Conservation (phyloP, 2,888 invertebrate species). For the Rhodophaea formosa region DNA sequence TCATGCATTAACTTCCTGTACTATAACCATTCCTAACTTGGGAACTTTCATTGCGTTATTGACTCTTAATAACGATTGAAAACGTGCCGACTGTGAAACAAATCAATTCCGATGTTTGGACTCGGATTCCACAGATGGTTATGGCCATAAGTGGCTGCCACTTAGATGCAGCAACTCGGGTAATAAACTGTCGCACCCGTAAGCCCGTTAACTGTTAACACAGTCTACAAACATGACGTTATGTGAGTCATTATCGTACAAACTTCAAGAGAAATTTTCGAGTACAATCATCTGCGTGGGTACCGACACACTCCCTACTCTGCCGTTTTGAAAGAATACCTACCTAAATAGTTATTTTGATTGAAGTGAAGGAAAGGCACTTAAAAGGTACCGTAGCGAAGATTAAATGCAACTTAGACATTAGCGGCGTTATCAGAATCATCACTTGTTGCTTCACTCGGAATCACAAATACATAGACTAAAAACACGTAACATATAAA, state of each 20-base stretch:
- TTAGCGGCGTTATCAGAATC: too few relatives aligned
- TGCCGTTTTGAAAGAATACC: too few relatives aligned
- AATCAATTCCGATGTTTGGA: conserved; percentile 60
- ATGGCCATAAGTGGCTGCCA: conserved; percentile 63
- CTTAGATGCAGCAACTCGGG: conserved; percentile 54
- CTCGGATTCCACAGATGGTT: conserved; percentile 40
- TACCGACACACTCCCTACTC: too few relatives aligned
- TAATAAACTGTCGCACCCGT: conserved; percentile 56
- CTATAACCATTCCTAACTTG: conserved; percentile 41
- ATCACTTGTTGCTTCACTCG: too few relatives aligned
- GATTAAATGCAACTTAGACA: too few relatives aligned
- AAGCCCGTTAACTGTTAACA: conserved; percentile 42
- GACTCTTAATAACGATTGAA: conserved; percentile 59
- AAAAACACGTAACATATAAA: too few relatives aligned
- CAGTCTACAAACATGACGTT: conserved; percentile 52
- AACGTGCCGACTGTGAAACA: conserved; percentile 51
- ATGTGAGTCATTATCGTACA: conserved; percentile 46
- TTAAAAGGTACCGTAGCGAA: too few relatives aligned
- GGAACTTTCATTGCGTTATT: conserved; percentile 54
- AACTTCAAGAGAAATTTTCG: conserved; percentile 19
- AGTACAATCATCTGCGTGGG: too few relatives aligned
- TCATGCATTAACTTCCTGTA: too few relatives aligned
- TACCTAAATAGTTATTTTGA: too few relatives aligned
- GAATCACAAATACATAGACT: too few relatives aligned
- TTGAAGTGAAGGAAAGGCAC: too few relatives aligned